Base-by-base conservation (phyloP, 2,797 vertebrate species). In the Galagoides demidoff region DNA sequence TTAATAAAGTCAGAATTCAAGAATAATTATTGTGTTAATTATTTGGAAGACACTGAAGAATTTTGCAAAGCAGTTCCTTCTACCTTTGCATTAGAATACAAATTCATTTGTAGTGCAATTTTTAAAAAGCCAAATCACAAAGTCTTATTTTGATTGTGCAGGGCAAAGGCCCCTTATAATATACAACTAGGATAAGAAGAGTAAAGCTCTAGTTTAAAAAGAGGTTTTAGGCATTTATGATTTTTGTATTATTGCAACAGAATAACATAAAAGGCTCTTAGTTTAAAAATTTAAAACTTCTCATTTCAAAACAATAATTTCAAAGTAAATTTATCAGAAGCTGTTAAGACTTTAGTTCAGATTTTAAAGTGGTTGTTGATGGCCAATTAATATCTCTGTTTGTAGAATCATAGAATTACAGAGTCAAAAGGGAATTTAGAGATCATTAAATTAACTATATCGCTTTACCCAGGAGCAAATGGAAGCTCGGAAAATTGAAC, bases 371-470 rank as follows among this genome's bases (percentile, higher is more conserved):
- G 49, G 81, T 10, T 68, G 17, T 29, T 68, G 81, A 37, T 90
- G 66, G 31, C 12, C 39, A 95, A 83, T 94, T 76, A 90, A 45
- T 37, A 74, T 31, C 43, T 95, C 17, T 61, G 82, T 94, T 89
- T 89, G 52, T 43, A 93, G 74, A 92, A 92, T 91, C 66, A 89
- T 0, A 71, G 52, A 94, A 83, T 86, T 96, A 94, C 76, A 95
- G 27, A 90, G 64, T 89, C 91, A 57, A 95, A 93, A 96, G 64
- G 27, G 29, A 96, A 95, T 94, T 94, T 59, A 96, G 43, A 92
- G 70, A 73, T 92, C 22, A 92, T 73, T 85, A 83, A 88, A 31
- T 64, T 59, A 90, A 86, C 3, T 71, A 6, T 6, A 79, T 82
- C 68, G 85, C 14, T 85, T 95, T 88, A 87, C 19, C 19, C 22